These are phyloP conservation scores for Ornithoptera alexandrae DNA, from an alignment of 2,888 invertebrate genomes.

Conservation along the genomic window DNA sequence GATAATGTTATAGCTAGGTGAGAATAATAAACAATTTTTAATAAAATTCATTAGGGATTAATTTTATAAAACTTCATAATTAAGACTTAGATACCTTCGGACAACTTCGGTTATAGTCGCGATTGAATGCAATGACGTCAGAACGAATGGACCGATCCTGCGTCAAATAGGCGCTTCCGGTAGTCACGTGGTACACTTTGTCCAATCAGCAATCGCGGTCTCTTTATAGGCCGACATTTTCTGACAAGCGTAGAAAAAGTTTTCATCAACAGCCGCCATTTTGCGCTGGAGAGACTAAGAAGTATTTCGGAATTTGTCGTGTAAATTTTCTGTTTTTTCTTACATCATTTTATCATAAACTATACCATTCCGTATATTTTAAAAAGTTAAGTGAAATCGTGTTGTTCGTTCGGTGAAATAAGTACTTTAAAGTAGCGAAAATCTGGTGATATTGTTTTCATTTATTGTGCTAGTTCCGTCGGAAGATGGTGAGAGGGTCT, in stretches of 20 bases:
- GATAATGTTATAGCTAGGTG: neutral
- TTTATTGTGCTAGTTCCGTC: conserved; percentile 86
- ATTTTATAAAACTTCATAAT: conserved; percentile 6
- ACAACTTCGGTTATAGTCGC: conserved; percentile 59
- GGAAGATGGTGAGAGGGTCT: conserved; percentile 88
- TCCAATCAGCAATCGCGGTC: conserved; percentile 68
- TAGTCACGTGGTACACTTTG: conserved; percentile 68
- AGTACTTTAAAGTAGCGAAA: conserved; percentile 73
- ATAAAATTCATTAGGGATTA: neutral
- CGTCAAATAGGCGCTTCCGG: conserved; percentile 73
- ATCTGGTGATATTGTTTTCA: conserved; percentile 83
- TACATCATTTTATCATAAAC: conserved; percentile 80
- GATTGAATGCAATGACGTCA: conserved; percentile 72
- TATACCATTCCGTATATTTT: conserved; percentile 81
- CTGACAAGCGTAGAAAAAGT: conserved; percentile 97
- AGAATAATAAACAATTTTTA: neutral
- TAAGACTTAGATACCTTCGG: conserved; percentile 45
- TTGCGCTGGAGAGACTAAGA: conserved; percentile 90
- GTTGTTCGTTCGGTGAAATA: conserved; percentile 69
- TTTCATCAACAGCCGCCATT: conserved; percentile 97
- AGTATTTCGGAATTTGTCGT: conserved; percentile 87
- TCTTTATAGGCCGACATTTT: conserved; percentile 82
- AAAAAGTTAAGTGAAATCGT: conserved; percentile 80
- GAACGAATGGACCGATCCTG: conserved; percentile 68
- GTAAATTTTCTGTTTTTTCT: conserved; percentile 83